Percentiles rank a stretch among this genome's conserved stretches.
Evolutionary conservation across 2,797 vertebrate genomes (phyloP).

Genomic region (Microctenopoma steveboyesi): DNA sequence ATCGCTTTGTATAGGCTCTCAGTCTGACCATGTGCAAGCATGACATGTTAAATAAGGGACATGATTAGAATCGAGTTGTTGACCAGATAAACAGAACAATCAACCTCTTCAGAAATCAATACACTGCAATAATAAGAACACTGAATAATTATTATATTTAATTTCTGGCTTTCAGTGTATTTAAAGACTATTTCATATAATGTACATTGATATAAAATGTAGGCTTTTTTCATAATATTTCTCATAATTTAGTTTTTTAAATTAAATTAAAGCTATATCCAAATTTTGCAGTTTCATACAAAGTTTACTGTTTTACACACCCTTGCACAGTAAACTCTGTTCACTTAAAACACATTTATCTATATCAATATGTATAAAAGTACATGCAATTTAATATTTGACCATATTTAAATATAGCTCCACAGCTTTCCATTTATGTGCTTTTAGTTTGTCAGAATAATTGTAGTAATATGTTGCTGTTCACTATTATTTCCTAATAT

Average conservation of each 20-base stretch:
- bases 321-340: slow-evolving; percentile 19
- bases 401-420: slow-evolving; percentile 22
- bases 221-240: not conserved
- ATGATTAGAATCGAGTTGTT: slow-evolving; percentile 26
- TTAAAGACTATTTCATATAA: not conserved
- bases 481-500: slow-evolving; percentile 6
- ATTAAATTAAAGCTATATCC: slow-evolving; percentile 2
- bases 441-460: slow-evolving; percentile 48
- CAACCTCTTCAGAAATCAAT: slow-evolving; percentile 6
- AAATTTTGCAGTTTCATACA: not conserved
- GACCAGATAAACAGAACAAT: slow-evolving; percentile 13
- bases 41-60: slow-evolving; percentile 17
- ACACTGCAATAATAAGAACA: too few species aligned
- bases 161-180: not conserved
- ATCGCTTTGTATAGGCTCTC: slow-evolving; percentile 51
- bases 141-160: too few species aligned
- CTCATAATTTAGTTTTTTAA: not conserved
- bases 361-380: slow-evolving; percentile 41
- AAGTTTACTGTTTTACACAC: not conserved
- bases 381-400: slow-evolving; percentile 53
- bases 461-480: slow-evolving; percentile 18
- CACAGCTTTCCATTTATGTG: slow-evolving; percentile 37
- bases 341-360: slow-evolving; percentile 2
- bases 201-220: not conserved
- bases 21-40: slow-evolving; percentile 24